Evolutionary conservation across 2,797 vertebrate genomes (phyloP).

Genomic region (Falco cherrug): DNA sequence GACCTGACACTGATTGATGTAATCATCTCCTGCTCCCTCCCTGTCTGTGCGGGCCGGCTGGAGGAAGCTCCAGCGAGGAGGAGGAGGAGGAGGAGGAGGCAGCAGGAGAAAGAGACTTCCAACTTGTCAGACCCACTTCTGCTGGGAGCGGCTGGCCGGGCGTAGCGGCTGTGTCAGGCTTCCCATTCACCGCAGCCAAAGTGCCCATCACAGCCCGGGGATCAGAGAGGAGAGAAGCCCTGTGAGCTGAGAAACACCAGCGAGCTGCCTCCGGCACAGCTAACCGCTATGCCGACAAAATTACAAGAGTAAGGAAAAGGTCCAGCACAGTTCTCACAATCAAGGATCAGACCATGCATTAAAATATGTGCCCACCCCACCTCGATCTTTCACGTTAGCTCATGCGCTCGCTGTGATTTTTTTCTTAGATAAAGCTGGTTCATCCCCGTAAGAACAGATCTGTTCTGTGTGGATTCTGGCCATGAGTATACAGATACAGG

Average conservation of each 20-base stretch:
- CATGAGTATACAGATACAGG: accelerated
- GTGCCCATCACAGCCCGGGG: background rate
- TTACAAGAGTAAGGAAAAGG: background rate
- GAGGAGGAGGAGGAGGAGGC: background rate
- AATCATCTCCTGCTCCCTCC: constrained; percentile 64
- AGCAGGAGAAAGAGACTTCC: constrained; percentile 30
- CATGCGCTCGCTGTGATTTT: background rate
- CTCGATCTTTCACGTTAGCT: background rate
- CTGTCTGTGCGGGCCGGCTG: constrained; percentile 14
- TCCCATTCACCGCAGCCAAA: background rate
- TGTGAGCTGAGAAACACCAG: background rate
- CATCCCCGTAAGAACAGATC: background rate
- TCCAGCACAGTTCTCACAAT: background rate
- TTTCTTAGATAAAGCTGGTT: background rate
- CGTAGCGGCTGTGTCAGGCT: background rate
- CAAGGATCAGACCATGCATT: background rate
- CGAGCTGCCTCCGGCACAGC: background rate
- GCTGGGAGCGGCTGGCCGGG: background rate
- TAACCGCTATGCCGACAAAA: background rate
- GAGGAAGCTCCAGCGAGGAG: constrained; percentile 10
- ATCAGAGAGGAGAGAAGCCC: background rate
- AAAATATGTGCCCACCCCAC: background rate
- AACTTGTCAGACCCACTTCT: background rate
- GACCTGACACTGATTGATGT: constrained; percentile 84
- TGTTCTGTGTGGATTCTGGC: background rate